Evolutionary conservation across 2,113 vertebrate genomes (phyloP).

Genomic region (Pteropus alecto): DNA sequence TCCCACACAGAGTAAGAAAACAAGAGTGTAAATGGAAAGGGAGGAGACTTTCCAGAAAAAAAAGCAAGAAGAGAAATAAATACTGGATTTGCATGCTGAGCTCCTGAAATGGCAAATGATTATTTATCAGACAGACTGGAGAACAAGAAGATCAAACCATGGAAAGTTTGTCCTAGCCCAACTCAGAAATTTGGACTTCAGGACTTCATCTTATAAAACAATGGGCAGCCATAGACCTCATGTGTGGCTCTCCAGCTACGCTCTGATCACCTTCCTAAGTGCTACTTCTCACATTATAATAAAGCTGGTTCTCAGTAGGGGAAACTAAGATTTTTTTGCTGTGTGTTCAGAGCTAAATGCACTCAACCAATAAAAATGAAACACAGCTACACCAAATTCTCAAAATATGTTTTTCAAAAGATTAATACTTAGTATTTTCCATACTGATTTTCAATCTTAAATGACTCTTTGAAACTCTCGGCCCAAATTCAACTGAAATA

Average conservation of each 20-base stretch:
- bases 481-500: background rate
- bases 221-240: background rate
- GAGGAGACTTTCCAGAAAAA: background rate
- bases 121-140: background rate
- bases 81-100: background rate
- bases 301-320: background rate
- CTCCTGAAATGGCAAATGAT: background rate
- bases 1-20: background rate
- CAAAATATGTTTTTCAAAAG: conserved; percentile 27
- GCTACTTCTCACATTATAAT: background rate
- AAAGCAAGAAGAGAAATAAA: background rate
- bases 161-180: background rate
- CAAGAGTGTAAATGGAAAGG: background rate
- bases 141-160: background rate
- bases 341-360: background rate
- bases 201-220: background rate
- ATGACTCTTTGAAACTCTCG: conserved; percentile 16
- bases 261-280: background rate
- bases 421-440: conserved; percentile 37
- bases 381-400: conserved; percentile 7
- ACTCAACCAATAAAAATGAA: conserved; percentile 46
- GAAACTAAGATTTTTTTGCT: background rate
- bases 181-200: background rate
- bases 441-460: conserved; percentile 19
- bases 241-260: background rate